A percentile compares a stretch with the other conserved stretches of the same genome.
phyloP scores from a whole-genome alignment of 2,797 vertebrate species.

The Gymnopithys bicolor region DNA sequence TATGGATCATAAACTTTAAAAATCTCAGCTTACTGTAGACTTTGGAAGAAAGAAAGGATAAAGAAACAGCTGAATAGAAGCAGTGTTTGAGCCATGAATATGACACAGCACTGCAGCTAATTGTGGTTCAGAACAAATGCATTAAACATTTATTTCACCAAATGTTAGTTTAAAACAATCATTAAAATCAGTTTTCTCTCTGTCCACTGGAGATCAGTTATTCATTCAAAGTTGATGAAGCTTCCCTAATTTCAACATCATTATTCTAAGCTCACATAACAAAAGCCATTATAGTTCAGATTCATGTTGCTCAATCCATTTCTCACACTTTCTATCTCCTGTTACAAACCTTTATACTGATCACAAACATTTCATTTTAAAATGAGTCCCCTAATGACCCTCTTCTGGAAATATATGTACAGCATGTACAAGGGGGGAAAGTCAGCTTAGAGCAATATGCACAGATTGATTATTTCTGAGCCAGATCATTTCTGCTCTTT shows the following conservation, averaged over 20 bases:
- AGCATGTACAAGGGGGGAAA: neutral
- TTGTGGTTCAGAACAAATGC: slow-evolving; percentile 44
- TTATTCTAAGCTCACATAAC: slow-evolving; percentile 44
- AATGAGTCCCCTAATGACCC: slow-evolving; percentile 14
- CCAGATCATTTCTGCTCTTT: neutral
- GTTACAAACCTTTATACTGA: slow-evolving; percentile 35
- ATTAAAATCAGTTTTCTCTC: slow-evolving; percentile 58
- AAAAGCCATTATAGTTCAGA: slow-evolving; percentile 48
- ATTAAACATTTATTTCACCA: slow-evolving; percentile 51
- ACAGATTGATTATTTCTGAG: neutral
- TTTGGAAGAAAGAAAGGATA: slow-evolving; percentile 27
- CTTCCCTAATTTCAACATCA: slow-evolving; percentile 62
- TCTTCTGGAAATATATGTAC: slow-evolving; percentile 39
- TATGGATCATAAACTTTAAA: slow-evolving; percentile 60
- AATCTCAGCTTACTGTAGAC: slow-evolving; percentile 7
- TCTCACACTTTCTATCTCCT: slow-evolving; percentile 13
- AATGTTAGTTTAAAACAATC: slow-evolving; percentile 67
- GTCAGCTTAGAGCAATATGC: neutral
- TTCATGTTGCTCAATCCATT: slow-evolving; percentile 23
- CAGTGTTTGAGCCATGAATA: neutral
- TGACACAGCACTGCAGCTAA: neutral
- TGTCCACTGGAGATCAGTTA: slow-evolving; percentile 38
- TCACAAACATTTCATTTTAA: neutral
- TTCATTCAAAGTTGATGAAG: slow-evolving; percentile 62
- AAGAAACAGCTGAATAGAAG: slow-evolving; percentile 21